Conservation (phyloP, 2,888 invertebrate genomes). For the Patella depressa region DNA sequence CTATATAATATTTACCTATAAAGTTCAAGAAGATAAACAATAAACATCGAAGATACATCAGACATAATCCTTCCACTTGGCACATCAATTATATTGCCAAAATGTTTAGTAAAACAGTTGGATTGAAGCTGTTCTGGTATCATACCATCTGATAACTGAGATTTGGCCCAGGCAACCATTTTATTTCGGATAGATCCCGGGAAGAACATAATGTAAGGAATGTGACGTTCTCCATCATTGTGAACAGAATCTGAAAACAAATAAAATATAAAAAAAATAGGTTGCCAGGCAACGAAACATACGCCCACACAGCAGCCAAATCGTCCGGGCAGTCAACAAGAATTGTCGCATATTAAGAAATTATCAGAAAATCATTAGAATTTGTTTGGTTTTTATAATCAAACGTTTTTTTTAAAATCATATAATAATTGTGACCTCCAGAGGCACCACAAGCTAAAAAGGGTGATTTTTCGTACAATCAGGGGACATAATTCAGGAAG, state of each 20-base stretch:
- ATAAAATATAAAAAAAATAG: too few species aligned
- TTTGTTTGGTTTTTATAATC: too few species aligned
- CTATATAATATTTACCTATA: not conserved
- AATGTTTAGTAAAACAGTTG: conserved; percentile 6
- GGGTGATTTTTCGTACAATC: too few species aligned
- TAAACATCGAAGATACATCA: conserved; percentile 3
- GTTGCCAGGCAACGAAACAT: too few species aligned
- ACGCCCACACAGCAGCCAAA: too few species aligned
- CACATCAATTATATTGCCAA: not conserved
- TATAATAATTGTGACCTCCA: too few species aligned
- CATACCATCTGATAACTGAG: not conserved
- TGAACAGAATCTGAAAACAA: not conserved
- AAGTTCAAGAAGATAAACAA: not conserved
- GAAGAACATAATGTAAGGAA: not conserved
- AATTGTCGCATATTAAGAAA: too few species aligned
- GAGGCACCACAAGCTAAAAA: too few species aligned
- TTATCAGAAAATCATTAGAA: too few species aligned
- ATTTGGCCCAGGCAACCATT: not conserved
- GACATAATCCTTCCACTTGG: not conserved
- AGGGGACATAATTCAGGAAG: too few species aligned
- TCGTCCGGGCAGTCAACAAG: too few species aligned
- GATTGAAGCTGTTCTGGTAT: not conserved
- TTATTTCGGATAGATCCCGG: not conserved
- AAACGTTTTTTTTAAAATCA: too few species aligned
- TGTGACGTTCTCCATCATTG: conserved; percentile 7